phyloP scores from a whole-genome alignment of 2,113 vertebrate species.

The Macaca nemestrina region DNA sequence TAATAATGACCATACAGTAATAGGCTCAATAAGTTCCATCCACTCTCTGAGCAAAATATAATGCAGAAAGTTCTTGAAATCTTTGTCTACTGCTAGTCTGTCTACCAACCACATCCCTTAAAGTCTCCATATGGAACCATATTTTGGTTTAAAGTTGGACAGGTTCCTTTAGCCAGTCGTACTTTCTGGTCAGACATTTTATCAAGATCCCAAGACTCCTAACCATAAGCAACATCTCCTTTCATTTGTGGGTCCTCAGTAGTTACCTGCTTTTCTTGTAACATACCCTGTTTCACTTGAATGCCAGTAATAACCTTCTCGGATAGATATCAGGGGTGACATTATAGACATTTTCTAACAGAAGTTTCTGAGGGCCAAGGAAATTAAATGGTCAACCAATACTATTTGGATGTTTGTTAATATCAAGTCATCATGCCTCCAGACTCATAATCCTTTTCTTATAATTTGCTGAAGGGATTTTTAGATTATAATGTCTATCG shows the following conservation, averaged over 20 bases:
- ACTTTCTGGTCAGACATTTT: background rate
- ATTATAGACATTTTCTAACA: background rate
- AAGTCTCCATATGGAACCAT: background rate
- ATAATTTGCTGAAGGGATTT: background rate
- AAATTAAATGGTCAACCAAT: background rate
- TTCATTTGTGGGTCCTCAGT: background rate
- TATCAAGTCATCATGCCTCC: background rate
- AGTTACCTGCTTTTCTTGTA: background rate
- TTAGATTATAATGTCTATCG: background rate
- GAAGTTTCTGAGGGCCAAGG: background rate
- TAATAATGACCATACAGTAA: background rate
- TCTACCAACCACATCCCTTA: background rate
- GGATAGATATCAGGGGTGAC: background rate
- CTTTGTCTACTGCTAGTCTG: background rate
- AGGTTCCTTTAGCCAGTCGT: background rate
- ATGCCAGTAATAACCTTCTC: background rate
- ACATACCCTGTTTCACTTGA: background rate
- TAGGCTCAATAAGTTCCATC: background rate
- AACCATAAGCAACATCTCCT: background rate
- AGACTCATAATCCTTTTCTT: background rate
- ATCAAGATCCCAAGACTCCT: background rate
- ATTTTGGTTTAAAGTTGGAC: background rate
- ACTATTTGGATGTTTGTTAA: background rate
- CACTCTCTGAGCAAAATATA: background rate
- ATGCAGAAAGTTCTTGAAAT: background rate